Base-by-base conservation (phyloP, 2,888 invertebrate genomes). In the Leptarthrus brevirostris region DNA sequence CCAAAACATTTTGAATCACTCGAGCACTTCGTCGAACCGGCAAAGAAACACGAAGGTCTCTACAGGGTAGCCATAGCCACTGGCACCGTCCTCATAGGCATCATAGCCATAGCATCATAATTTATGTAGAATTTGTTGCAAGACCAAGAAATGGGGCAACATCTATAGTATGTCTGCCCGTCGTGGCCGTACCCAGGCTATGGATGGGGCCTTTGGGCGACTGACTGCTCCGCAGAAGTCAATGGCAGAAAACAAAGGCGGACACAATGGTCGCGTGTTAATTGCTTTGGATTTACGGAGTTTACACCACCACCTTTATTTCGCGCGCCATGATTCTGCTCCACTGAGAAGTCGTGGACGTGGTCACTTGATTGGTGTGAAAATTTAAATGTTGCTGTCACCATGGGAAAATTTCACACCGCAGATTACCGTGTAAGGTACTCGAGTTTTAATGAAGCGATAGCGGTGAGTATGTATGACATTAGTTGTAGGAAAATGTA, bases 1-100 rank as follows among this genome's bases (percentile, higher is more conserved):
- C 80, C 80, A 80, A 80, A 80, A 79, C 80, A 78, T 79, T n/a
- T 80, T 79, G 61, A 61, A 22, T 61, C 61, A 61, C 61, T 61
- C 61, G 40, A 61, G 61, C 61, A 22, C 2, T 34, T 24, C 18
- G 6, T 20, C 58, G 20, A 12, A 12, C 4, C 3, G 58, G 34
- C 18, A 20, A 34, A 24, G 30, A 58, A 16, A n/a, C 20, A 30
- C 34, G 58, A 18, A 36, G 18, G 34, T 10, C 61, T 40, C 40
- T 24, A 40, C 36, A 12, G n/a, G 47, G 47, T n/a, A 16, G 58
- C 10, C 34, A 12, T 18, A 61, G 40, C 61, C 61, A 61, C 30
- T 30, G 56, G 56, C 26, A 26, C 56, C 34, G 30, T 30, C 56
- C 56, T 24, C 56, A 30, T 26, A 56, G 56, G 24, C 56, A 56